Conservation (phyloP, 2,797 vertebrate genomes). For the Myiothlypis coronata region DNA sequence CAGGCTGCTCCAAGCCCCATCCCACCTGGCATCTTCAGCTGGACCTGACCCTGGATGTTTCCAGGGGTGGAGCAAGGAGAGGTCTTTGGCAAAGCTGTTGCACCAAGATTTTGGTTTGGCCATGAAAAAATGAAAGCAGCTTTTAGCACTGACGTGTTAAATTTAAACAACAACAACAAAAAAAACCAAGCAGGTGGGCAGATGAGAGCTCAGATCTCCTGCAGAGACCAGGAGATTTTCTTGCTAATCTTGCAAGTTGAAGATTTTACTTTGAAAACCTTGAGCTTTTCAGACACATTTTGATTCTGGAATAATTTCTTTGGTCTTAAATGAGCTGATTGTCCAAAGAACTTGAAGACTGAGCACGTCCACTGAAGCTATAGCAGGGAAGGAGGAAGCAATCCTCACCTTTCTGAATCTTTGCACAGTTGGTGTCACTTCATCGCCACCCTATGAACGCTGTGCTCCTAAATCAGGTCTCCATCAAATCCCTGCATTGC, state of each 20-base stretch:
- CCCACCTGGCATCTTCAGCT: neutral
- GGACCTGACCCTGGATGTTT: neutral
- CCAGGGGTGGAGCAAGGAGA: neutral
- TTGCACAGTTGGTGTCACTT: neutral
- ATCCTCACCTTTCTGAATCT: neutral
- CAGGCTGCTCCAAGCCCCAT: neutral
- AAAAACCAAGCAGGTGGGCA: too few relatives aligned
- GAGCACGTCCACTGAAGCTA: neutral
- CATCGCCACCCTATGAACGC: fast-evolving
- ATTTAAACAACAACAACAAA: neutral
- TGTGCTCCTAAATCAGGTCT: neutral
- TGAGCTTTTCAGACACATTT: neutral
- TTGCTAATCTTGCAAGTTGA: neutral
- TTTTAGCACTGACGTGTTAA: neutral
- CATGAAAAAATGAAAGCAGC: neutral
- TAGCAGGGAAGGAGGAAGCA: neutral
- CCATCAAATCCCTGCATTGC: neutral
- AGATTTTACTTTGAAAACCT: neutral
- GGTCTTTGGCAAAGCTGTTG: neutral
- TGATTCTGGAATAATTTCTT: neutral
- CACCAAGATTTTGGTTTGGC: neutral
- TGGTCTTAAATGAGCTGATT: neutral
- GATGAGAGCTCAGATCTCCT: neutral
- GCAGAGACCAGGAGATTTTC: neutral
- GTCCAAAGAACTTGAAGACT: neutral